Evolutionary conservation across 2,113 vertebrate genomes (phyloP), one percentile per base, ranked within the genome.

Genomic region (Myotis brandtii): DNA sequence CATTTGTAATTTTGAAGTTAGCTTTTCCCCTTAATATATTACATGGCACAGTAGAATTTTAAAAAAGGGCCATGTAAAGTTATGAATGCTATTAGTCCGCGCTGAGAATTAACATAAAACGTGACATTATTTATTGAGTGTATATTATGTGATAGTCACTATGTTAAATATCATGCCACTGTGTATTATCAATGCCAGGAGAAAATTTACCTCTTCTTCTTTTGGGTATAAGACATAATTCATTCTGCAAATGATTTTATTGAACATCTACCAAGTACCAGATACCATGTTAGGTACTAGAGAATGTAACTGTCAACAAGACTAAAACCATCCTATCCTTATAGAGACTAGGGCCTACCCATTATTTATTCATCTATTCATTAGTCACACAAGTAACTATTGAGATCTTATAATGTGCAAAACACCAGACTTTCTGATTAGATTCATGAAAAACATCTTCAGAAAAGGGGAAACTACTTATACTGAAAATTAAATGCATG

Each of bases 31-130:
- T 77, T 97, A 73, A 89, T 73, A 79, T 72, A 89, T 88, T 86
- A 86, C n/a, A 86, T 5, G 1, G 27, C 18, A 86, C 18, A 86
- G 25, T 5, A 75, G 37, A 82, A 23, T 77, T 76, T 72, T 64
- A 62, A 86, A 89, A 95, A 94, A 81, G 70, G 54, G 79, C 69
- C 14, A 86, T 54, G 27, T 73, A 84, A 85, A 90, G n/a, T 82
- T 97, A 85, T 77, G 25, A 86, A 93, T 66, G 62, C 14, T 81
- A 76, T 93, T 89, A 87, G 43, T 66, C 48, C 18, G 72, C 87
- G 50, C 76, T 91, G 59, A 96, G 75, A 93, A 70, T 73, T 59
- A 95, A 72, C 40, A 88, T 27, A 69, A 95, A 87, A 96, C 27
- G 37, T 92, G 18, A 37, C 14, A 43, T 88, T 96, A 90, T 95